phyloP scores from a whole-genome alignment of 2,888 invertebrate genomes.

The Chromoteleia sp. region DNA sequence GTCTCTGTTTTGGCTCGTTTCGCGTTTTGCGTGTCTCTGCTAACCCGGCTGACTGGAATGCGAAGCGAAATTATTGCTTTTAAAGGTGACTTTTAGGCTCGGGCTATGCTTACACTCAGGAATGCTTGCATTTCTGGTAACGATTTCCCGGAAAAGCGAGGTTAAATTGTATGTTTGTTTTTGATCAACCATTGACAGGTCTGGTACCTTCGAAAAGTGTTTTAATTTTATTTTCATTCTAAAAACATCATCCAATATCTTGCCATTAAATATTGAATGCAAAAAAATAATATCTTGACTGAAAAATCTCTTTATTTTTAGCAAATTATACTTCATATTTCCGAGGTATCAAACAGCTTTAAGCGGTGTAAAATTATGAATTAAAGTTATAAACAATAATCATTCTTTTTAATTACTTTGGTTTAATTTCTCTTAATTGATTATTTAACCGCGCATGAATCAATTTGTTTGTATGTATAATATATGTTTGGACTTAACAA shows the following conservation, averaged over 20 bases:
- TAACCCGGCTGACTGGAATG: constrained; percentile 23
- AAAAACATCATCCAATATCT: not conserved
- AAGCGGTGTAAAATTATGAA: not conserved
- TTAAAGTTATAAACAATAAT: too few species aligned
- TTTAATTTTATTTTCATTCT: not conserved
- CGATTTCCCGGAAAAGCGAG: not conserved
- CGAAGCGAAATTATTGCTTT: constrained; percentile 30
- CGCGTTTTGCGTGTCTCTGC: constrained; percentile 52
- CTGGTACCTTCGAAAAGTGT: not conserved
- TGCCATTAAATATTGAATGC: not conserved
- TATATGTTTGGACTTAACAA: too few species aligned
- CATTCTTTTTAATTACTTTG: too few species aligned
- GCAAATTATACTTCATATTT: not conserved
- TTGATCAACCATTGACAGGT: not conserved
- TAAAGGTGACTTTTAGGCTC: constrained; percentile 11
- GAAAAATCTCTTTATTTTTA: constrained; percentile 2
- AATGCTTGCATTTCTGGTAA: not conserved
- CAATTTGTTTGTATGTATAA: too few species aligned
- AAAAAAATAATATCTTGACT: not conserved
- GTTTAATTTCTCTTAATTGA: too few species aligned
- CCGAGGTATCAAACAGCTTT: not conserved
- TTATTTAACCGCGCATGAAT: too few species aligned
- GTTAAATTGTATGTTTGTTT: constrained; percentile 1
- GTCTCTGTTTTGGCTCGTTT: constrained; percentile 22
- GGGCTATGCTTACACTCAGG: not conserved